These are phyloP conservation scores for Hymenopus coronatus DNA, from an alignment of 2,888 invertebrate species.

Conservation along the genomic window DNA sequence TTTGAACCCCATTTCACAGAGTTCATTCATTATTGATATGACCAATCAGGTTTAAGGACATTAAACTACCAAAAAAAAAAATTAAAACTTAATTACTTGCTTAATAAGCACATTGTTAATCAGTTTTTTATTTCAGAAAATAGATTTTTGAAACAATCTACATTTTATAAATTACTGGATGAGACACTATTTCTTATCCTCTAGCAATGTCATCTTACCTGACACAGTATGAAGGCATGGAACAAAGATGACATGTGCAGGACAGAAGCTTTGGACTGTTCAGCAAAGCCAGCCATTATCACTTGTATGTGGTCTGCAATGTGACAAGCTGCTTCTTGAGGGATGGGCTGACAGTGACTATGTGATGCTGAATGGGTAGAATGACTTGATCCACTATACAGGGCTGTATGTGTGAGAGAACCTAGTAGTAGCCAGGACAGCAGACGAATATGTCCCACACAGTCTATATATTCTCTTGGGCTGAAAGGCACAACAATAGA, in stretches of 20 bases:
- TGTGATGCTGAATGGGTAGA: constrained; percentile 44
- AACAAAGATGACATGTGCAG: constrained; percentile 95
- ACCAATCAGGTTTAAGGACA: too few species aligned
- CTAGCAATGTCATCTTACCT: constrained; percentile 53
- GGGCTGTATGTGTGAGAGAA: constrained; percentile 83
- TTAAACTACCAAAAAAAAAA: too few species aligned
- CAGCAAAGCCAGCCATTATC: constrained; percentile 95
- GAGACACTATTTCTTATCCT: neutral
- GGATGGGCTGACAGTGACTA: constrained; percentile 72
- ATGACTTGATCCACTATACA: constrained; percentile 51
- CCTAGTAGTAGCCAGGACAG: constrained; percentile 95
- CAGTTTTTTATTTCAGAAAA: neutral
- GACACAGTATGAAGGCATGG: constrained; percentile 96
- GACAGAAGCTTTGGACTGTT: constrained; percentile 88
- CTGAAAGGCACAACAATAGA: constrained; percentile 49
- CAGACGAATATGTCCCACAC: constrained; percentile 89
- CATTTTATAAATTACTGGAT: neutral
- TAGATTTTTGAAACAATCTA: neutral
- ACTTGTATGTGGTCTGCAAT: constrained; percentile 97
- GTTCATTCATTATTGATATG: too few species aligned
- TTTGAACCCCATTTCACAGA: too few species aligned
- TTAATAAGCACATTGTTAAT: neutral
- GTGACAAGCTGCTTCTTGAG: constrained; percentile 93
- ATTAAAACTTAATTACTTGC: too few species aligned
- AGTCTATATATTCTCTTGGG: constrained; percentile 91